phyloP scores from a whole-genome alignment of 2,797 vertebrate species.

The Pangasius macronema region DNA sequence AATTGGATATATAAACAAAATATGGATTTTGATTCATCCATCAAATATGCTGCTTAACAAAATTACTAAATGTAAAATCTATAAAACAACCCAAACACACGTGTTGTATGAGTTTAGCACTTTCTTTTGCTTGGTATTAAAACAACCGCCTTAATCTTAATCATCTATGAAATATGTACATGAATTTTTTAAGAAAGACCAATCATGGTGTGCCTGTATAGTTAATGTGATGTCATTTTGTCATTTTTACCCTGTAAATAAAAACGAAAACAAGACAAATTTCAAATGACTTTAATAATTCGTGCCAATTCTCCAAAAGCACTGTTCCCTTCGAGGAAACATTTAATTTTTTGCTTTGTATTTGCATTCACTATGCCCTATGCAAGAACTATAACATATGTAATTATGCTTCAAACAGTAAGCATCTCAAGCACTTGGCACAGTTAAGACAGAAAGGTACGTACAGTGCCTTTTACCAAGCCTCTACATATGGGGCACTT shows the following conservation, averaged over 20 bases:
- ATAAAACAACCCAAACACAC: neutral
- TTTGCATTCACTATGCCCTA: neutral
- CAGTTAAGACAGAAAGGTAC: constrained; percentile 87
- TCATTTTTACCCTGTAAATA: neutral
- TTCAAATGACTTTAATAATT: constrained; percentile 4
- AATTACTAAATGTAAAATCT: neutral
- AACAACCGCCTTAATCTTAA: neutral
- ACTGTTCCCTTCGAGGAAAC: neutral
- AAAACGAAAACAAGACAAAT: constrained; percentile 17
- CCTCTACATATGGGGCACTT: constrained; percentile 97
- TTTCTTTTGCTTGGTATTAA: neutral
- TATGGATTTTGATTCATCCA: neutral
- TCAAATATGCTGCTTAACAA: neutral
- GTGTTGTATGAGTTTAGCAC: neutral
- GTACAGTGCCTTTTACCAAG: constrained; percentile 94
- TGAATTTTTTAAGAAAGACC: neutral
- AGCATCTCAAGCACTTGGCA: neutral
- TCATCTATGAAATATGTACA: neutral
- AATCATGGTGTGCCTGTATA: constrained; percentile 14
- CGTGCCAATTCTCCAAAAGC: neutral
- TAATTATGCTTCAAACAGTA: neutral
- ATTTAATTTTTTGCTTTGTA: neutral
- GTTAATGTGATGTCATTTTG: neutral
- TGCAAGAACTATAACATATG: neutral
- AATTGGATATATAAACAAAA: constrained; percentile 79